Base-by-base conservation (phyloP, 2,797 vertebrate genomes). In the Anguilla obscura region DNA sequence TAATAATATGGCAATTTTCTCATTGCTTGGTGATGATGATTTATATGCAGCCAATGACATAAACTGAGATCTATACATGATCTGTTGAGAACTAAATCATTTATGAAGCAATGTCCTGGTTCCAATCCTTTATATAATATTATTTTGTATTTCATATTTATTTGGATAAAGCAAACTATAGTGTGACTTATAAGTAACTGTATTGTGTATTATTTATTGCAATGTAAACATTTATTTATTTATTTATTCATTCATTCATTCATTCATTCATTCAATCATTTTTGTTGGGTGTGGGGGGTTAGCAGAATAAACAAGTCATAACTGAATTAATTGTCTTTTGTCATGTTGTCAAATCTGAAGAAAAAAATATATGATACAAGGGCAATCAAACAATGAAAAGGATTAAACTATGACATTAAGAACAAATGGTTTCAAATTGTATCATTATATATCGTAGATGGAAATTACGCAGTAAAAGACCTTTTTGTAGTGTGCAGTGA, bases 401-500 rank as follows among this genome's bases (percentile, higher is more conserved):
- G 16, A 54, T 66, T 52, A 50, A 27, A 36, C n/a, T 16, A 40
- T 82, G 84, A 86, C 58, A 27, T 54, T 50, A n/a, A 58, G 14
- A 56, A 60, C 54, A 54, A 85, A 86, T 33, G 87, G 36, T 84
- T 33, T 63, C 27, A 85, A n/a, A 12, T 66, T 56, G 45, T 48
- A 21, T 88, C 54, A 50, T 24, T 66, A n/a, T 27, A 18, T 76
- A 85, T 58, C 30, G 30, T 79, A 85, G 36, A 5, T n/a, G 84
- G n/a, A 85, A 87, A 76, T 74, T 40, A 50, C 60, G 6, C 21
- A 48, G 3, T 3, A 48, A 1, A 8, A 8, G 6, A n/a, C 50
- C 9, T 83, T n/a, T 66, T 76, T 45, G 79, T 71, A 86, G 54
- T 87, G 76, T 27, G 14, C 33, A 30, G 16, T 88, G 88, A 91